phyloP scores from a whole-genome alignment of 2,888 invertebrate genomes.

The Netelia fuscicornis region DNA sequence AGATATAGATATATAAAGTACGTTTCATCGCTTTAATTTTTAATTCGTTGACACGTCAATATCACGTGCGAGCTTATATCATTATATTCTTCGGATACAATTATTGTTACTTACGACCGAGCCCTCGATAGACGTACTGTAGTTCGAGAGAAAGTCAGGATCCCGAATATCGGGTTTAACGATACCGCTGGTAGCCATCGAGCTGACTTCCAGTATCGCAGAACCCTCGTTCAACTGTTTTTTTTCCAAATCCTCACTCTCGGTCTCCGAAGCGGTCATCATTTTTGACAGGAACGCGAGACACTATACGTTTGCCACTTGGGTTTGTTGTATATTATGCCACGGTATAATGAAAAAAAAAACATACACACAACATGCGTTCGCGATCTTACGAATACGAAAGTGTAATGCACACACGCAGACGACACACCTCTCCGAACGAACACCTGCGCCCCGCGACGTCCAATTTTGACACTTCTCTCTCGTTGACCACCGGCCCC shows the following conservation, averaged over 20 bases:
- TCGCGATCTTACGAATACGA: slow-evolving; percentile 14
- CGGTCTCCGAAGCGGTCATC: slow-evolving; percentile 81
- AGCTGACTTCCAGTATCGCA: slow-evolving; percentile 82
- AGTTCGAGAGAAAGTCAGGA: slow-evolving; percentile 81
- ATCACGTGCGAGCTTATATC: not conserved
- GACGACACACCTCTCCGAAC: slow-evolving; percentile 50
- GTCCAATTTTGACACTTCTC: slow-evolving; percentile 37
- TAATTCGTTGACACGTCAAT: not conserved
- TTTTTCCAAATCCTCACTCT: slow-evolving; percentile 76
- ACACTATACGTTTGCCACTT: not conserved
- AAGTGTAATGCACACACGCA: slow-evolving; percentile 28
- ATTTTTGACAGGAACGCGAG: slow-evolving; percentile 65
- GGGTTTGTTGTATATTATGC: slow-evolving; percentile 25
- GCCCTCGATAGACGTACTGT: slow-evolving; percentile 82
- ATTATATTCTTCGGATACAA: not conserved
- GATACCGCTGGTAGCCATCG: slow-evolving; percentile 77
- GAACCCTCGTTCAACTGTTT: slow-evolving; percentile 73
- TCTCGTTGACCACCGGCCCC: not conserved
- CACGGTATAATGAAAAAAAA: slow-evolving; percentile 4
- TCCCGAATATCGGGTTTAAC: slow-evolving; percentile 79
- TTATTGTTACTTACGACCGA: slow-evolving; percentile 79
- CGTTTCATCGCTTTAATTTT: slow-evolving; percentile 8
- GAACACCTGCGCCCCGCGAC: not conserved
- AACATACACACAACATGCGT: slow-evolving; percentile 5
- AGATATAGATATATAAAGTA: not conserved